Percentiles rank a stretch among this genome's conserved stretches.
Evolutionary conservation across 2,113 vertebrate genomes (phyloP).

Genomic region (Clarias macrocephalus): DNA sequence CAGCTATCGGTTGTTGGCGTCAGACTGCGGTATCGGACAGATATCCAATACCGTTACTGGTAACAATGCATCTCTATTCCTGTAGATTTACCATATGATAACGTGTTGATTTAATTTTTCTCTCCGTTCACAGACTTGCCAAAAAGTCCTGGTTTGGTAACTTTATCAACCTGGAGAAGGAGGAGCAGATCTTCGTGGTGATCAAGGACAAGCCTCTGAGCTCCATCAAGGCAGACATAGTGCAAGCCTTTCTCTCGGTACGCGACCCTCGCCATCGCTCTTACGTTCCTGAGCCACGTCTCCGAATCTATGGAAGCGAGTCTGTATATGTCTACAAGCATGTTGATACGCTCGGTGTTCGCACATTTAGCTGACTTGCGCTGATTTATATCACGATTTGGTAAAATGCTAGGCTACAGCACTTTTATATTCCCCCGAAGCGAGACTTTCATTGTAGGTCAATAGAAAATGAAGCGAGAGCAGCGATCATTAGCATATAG

Average conservation of each 20-base stretch:
- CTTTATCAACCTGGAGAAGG: conserved; percentile 98
- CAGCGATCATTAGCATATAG: conserved; percentile 74
- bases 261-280: conserved; percentile 43
- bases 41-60: not conserved
- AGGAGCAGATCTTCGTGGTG: conserved; percentile 98
- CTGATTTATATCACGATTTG: conserved; percentile 65
- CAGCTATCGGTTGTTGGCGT: not conserved
- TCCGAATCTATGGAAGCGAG: conserved; percentile 18
- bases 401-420: conserved; percentile 61
- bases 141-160: conserved; percentile 99
- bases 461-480: conserved; percentile 68
- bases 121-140: conserved; percentile 83
- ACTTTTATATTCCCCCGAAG: conserved; percentile 61
- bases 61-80: not conserved
- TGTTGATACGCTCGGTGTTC: conserved; percentile 49
- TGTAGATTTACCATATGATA: not conserved
- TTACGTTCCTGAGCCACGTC: not conserved
- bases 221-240: conserved; percentile 98
- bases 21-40: no score
- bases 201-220: conserved; percentile 97
- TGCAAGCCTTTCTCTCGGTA: conserved; percentile 98
- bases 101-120: not conserved
- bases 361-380: conserved; percentile 53
- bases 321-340: not conserved
- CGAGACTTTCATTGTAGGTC: conserved; percentile 64